A percentile compares a stretch with the other conserved stretches of the same genome.
Evolutionary conservation across 2,113 vertebrate species (phyloP).

Genomic region (Oncorhynchus nerka): DNA sequence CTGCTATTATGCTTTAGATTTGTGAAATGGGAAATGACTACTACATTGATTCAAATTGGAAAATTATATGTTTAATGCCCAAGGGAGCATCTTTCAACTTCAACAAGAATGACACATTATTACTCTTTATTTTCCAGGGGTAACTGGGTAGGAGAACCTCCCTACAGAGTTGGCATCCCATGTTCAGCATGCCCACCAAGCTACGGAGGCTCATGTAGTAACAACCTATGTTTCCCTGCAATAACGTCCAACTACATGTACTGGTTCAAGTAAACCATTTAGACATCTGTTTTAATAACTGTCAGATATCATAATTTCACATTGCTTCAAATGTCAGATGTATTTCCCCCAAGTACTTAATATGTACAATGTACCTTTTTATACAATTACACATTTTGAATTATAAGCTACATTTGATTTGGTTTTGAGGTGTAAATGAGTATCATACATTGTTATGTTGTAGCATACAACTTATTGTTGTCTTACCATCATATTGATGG

Average conservation of each 20-base stretch:
- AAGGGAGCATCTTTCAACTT: not conserved
- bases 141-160: slow-evolving; percentile 91
- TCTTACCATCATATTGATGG: slow-evolving; percentile 12
- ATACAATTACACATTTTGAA: slow-evolving; percentile 8
- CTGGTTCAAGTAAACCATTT: slow-evolving; percentile 81
- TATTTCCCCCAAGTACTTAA: not conserved
- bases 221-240: slow-evolving; percentile 87
- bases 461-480: not conserved
- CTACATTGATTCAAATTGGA: not conserved
- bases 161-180: slow-evolving; percentile 85
- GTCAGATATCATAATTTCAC: not conserved
- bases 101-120: not conserved
- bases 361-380: not conserved
- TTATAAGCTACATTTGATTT: not conserved
- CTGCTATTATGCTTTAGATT: too few species aligned
- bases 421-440: not conserved
- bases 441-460: not conserved
- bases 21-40: not conserved
- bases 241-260: slow-evolving; percentile 88
- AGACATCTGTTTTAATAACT: not conserved
- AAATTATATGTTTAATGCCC: not conserved
- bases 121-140: slow-evolving; percentile 69
- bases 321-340: not conserved
- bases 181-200: slow-evolving; percentile 86
- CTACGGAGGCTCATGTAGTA: slow-evolving; percentile 85